Conservation (phyloP, 2,113 vertebrate species). For the Myotis lucifugus region DNA sequence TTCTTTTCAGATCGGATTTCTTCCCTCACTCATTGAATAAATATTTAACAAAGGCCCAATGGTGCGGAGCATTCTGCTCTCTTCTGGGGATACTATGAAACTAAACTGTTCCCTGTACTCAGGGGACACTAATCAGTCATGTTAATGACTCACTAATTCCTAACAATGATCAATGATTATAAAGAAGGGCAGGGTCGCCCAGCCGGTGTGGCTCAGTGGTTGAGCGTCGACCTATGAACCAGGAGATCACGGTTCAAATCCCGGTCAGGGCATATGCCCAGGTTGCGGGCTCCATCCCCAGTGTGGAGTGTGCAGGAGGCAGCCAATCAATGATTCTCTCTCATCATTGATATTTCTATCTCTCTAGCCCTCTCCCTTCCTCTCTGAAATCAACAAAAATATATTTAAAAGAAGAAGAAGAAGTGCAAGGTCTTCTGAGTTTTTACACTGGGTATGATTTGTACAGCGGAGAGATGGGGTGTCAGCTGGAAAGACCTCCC, state of each 20-base stretch:
- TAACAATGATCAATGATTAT: not conserved
- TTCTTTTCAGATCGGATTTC: constrained; percentile 50
- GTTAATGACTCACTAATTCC: not conserved
- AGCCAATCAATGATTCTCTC: too few relatives aligned
- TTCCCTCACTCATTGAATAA: constrained; percentile 33
- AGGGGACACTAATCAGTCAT: not conserved
- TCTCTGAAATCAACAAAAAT: too few relatives aligned
- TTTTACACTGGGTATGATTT: not conserved
- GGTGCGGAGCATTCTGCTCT: not conserved
- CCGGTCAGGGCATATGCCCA: too few relatives aligned
- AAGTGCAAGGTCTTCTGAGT: not conserved
- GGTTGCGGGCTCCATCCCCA: too few relatives aligned
- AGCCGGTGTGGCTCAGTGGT: too few relatives aligned
- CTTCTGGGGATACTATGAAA: constrained; percentile 8
- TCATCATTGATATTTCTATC: too few relatives aligned
- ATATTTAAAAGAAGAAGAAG: not conserved
- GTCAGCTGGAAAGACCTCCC: not conserved
- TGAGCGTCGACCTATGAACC: too few relatives aligned
- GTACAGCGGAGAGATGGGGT: not conserved
- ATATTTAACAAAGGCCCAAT: constrained; percentile 46
- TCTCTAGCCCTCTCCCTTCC: too few relatives aligned
- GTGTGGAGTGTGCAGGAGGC: too few relatives aligned
- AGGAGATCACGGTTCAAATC: too few relatives aligned
- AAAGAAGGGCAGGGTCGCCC: not conserved
- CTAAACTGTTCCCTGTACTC: not conserved